Evolutionary conservation across 37 sponge, comb jelly and placozoan genomes (phyloP).

Genomic region (Beroe ovata): DNA sequence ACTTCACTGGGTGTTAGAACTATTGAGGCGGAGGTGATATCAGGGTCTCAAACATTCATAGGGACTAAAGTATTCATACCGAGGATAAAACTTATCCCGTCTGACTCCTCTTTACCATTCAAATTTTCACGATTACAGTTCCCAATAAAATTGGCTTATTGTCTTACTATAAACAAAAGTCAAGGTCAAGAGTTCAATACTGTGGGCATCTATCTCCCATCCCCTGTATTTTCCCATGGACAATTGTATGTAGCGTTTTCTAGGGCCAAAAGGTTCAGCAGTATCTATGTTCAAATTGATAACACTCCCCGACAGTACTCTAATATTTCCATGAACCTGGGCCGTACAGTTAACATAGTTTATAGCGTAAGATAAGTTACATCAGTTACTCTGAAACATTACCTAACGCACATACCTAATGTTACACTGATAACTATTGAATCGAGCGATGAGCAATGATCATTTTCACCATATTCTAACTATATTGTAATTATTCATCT

Average conservation of each 20-base stretch:
- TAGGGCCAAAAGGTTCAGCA: neutral
- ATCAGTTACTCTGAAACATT: too few relatives aligned
- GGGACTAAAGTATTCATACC: constrained; percentile 59
- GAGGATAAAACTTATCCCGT: neutral
- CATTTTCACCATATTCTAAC: too few relatives aligned
- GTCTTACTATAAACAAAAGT: constrained; percentile 57
- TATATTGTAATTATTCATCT: too few relatives aligned
- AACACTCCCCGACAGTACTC: neutral
- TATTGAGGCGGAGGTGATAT: constrained; percentile 45
- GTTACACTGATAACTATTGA: too few relatives aligned
- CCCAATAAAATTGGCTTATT: constrained; percentile 19
- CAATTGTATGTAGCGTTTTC: constrained; percentile 44
- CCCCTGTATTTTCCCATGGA: constrained; percentile 21
- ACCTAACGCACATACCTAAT: too few relatives aligned
- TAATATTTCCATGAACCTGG: neutral
- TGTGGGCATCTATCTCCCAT: constrained; percentile 11
- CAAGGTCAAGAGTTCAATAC: constrained; percentile 33
- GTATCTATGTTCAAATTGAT: neutral
- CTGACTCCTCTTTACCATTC: constrained; percentile 10
- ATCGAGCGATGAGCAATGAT: too few relatives aligned
- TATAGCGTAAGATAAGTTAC: neutral
- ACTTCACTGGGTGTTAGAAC: neutral
- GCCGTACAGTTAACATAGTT: neutral
- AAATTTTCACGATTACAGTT: constrained; percentile 9
- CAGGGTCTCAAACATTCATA: neutral